Evolutionary conservation across 2,888 invertebrate genomes (phyloP), one percentile per base, ranked within the genome.

Genomic region (Patella depressa): DNA sequence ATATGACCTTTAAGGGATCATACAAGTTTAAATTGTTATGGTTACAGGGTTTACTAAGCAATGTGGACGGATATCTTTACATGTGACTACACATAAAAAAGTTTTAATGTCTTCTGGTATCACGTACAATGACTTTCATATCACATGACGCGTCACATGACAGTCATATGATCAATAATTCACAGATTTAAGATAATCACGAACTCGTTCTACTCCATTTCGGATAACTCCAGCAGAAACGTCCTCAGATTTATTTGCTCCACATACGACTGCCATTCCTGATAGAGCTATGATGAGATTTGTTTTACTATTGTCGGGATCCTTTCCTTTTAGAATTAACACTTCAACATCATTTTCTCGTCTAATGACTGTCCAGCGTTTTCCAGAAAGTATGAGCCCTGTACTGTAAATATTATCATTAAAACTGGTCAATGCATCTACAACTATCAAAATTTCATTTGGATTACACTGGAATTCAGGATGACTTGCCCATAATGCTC

Each of bases 301-400:
- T 34, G 75, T 76, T 73, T 80, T 78, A 57, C 53, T 59, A 74
- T 78, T 80, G 72, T 80, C 80, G 7, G 59, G 19, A 14, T 73
- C 80, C 54, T 80, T 80, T 45, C 80, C 80, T 73, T 80, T 80
- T 53, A 80, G 54, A n/a, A 80, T 69, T 45, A 80, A 17, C 55
- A 78, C 54, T 4, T 29, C 73, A 17, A 45, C 70, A 11, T 80
- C 80, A 1, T 34, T 19, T 54, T 80, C 80, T 53, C 78, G 71
- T 14, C 80, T 73, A 34, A 80, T 78, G 24, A 80, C 80, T 14
- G 80, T 78, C 80, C 80, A 80, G 17, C 69, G 15, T 59, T 80
- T 78, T 53, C 80, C 80, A 17, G 19, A 72, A 69, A 80, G 45
- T 34, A 65, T 24, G 15, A 78, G 76, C 12, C 80, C 80, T 1